Evolutionary conservation across 2,888 invertebrate species (phyloP).

Genomic region (Troides oblongomaculatus): DNA sequence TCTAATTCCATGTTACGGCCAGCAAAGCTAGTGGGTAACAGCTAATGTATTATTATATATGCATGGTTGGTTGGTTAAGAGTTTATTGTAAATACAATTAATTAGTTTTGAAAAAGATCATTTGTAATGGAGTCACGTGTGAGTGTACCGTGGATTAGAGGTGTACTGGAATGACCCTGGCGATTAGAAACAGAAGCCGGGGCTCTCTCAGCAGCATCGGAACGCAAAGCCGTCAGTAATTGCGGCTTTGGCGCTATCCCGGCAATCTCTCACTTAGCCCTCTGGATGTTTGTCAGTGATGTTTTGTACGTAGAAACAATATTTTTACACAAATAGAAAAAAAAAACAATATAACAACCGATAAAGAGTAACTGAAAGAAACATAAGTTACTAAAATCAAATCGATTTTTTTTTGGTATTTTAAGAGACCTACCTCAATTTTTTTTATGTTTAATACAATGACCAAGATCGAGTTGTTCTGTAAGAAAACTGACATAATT

Average conservation of each 20-base stretch:
- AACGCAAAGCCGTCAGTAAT: conserved; percentile 46
- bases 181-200: conserved; percentile 58
- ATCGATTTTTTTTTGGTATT: too few relatives aligned
- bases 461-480: too few relatives aligned
- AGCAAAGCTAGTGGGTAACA: too few relatives aligned
- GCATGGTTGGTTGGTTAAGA: too few relatives aligned
- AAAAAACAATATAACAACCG: too few relatives aligned
- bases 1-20: too few relatives aligned
- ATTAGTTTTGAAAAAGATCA: conserved; percentile 6
- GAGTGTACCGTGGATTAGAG: conserved; percentile 59
- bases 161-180: conserved; percentile 56
- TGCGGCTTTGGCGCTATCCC: conserved; percentile 66
- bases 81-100: conserved; percentile 1
- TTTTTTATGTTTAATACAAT: too few relatives aligned
- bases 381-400: too few relatives aligned
- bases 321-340: background rate
- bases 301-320: conserved; percentile 1
- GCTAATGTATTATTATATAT: too few relatives aligned
- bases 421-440: too few relatives aligned
- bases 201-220: conserved; percentile 39
- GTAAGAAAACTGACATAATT: too few relatives aligned
- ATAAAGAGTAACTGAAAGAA: too few relatives aligned
- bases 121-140: conserved; percentile 56
- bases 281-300: conserved; percentile 22
- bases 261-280: conserved; percentile 62